A percentile compares a stretch with the other conserved stretches of the same genome.
These are phyloP conservation scores for Acrocephalus arundinaceus DNA, from an alignment of 2,113 vertebrate genomes.

Conservation along the genomic window DNA sequence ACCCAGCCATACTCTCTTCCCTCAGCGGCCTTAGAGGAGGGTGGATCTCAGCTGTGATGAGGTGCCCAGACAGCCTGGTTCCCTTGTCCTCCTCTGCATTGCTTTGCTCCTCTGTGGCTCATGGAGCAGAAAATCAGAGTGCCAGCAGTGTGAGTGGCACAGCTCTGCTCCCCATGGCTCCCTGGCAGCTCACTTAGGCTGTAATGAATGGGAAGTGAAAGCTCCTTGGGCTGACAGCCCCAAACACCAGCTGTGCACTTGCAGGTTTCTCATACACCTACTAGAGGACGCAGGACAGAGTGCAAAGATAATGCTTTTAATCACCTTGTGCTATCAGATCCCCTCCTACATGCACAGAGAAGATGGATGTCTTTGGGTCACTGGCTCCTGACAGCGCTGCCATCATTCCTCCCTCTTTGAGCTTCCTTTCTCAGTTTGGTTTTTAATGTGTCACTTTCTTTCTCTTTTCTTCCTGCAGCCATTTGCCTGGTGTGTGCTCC, in stretches of 20 bases:
- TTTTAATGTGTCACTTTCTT: neutral
- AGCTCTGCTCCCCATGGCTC: neutral
- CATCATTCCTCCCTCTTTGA: neutral
- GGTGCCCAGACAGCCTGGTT: neutral
- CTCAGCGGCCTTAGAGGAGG: neutral
- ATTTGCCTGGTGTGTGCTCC: rapidly evolving
- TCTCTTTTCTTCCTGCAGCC: neutral
- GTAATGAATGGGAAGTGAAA: neutral
- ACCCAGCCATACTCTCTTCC: neutral
- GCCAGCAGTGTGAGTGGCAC: neutral
- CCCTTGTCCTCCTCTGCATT: neutral
- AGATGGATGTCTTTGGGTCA: rapidly evolving
- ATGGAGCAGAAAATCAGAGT: neutral
- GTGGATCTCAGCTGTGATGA: neutral
- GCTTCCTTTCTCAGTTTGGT: neutral
- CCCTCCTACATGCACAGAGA: rapidly evolving
- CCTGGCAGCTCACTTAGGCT: neutral
- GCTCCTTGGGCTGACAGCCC: neutral
- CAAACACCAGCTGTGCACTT: rapidly evolving
- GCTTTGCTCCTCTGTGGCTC: neutral
- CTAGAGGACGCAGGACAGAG: neutral
- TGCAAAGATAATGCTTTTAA: neutral
- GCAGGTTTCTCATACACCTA: neutral
- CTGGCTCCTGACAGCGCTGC: neutral
- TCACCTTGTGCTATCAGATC: neutral